Conservation (phyloP, 2,113 vertebrate genomes). For the Otolemur garnettii region DNA sequence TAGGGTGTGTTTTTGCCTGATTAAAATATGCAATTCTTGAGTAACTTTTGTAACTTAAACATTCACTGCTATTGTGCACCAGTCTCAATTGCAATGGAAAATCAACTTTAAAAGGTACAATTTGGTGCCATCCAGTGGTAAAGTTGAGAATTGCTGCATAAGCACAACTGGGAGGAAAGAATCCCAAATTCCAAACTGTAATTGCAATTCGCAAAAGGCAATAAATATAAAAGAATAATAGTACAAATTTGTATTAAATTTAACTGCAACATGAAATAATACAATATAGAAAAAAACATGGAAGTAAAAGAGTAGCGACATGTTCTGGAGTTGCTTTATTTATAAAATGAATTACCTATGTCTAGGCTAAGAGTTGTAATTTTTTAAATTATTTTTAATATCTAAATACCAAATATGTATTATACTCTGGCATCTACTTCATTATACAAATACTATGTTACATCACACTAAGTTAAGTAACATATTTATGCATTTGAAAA, state of each 20-base stretch:
- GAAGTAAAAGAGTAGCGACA: not conserved
- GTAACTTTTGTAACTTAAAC: conserved; percentile 55
- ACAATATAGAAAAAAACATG: not conserved
- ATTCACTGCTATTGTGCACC: conserved; percentile 12
- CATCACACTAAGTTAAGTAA: not conserved
- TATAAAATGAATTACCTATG: not conserved
- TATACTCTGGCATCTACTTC: not conserved
- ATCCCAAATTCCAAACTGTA: not conserved
- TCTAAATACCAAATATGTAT: not conserved
- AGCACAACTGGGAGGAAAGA: not conserved
- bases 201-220: not conserved
- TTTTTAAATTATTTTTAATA: not conserved
- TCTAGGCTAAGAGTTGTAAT: not conserved
- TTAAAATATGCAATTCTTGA: conserved; percentile 62
- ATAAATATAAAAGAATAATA: not conserved
- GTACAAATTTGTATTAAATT: not conserved
- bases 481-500: not conserved
- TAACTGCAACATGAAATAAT: not conserved
- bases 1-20: conserved; percentile 54
- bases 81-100: conserved; percentile 1
- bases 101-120: conserved; percentile 82
- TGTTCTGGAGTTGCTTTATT: conserved; percentile 33
- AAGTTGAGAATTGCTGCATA: conserved; percentile 77
- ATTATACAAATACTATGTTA: not conserved
- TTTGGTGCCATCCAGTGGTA: conserved; percentile 88